A percentile compares a stretch with the other conserved stretches of the same genome.
phyloP scores from a whole-genome alignment of 2,797 vertebrate genomes.

The Smutsia gigantea region DNA sequence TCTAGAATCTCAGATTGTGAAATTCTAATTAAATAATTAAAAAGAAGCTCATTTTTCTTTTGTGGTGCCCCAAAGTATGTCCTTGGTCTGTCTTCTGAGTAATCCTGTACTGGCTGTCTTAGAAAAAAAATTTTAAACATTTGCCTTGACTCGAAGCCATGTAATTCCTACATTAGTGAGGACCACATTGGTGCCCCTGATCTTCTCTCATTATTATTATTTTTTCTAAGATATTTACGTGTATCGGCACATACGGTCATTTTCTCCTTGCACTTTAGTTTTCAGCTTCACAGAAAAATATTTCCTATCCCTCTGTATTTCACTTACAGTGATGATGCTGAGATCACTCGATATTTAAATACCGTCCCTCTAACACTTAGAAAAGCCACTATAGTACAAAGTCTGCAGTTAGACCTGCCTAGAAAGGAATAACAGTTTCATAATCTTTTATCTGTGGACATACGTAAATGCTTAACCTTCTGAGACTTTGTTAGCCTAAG shows the following conservation, averaged over 20 bases:
- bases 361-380: neutral
- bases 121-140: neutral
- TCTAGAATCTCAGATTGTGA: neutral
- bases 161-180: neutral
- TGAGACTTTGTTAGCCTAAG: neutral
- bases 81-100: neutral
- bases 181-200: neutral
- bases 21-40: constrained; percentile 26
- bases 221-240: neutral
- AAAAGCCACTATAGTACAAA: neutral
- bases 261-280: constrained; percentile 20
- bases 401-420: neutral
- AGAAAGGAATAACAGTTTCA: neutral
- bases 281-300: neutral
- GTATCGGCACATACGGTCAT: neutral
- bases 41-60: neutral
- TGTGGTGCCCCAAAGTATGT: neutral
- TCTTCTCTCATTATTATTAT: neutral
- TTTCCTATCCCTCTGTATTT: neutral
- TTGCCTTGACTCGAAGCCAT: neutral
- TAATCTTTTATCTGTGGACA: neutral
- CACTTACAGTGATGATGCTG: neutral
- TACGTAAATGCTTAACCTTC: neutral
- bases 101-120: neutral
- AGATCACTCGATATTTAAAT: neutral